phyloP scores from a whole-genome alignment of 2,113 vertebrate genomes.

The Pachycephala philippinensis region DNA sequence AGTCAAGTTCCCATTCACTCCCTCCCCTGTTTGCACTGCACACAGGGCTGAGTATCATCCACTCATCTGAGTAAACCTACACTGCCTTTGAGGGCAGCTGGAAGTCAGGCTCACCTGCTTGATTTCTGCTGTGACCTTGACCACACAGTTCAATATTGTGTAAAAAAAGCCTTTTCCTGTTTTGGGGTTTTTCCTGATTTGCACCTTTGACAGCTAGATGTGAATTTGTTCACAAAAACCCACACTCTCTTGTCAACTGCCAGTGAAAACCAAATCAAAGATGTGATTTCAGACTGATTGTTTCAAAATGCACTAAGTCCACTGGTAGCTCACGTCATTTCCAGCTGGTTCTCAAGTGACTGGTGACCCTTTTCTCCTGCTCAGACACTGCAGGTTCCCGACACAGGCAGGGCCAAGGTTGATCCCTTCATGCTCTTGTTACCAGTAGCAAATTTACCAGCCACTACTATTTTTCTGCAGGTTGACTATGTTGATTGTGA shows the following conservation, averaged over 20 bases:
- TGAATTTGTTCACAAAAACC: not conserved
- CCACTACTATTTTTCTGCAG: not conserved
- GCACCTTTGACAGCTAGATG: not conserved
- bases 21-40: not conserved
- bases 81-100: not conserved
- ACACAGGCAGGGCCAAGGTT: not conserved
- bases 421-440: not conserved
- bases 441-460: not conserved
- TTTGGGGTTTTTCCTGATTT: not conserved
- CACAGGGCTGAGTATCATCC: not conserved
- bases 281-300: not conserved
- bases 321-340: not conserved
- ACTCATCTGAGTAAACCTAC: not conserved
- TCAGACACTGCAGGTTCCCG: not conserved
- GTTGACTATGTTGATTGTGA: not conserved
- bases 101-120: not conserved
- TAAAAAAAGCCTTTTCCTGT: not conserved
- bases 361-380: not conserved
- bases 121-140: not conserved
- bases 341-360: not conserved
- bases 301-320: not conserved
- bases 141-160: not conserved
- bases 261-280: not conserved
- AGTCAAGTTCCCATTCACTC: not conserved
- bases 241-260: not conserved